phyloP scores from a whole-genome alignment of 2,888 invertebrate genomes.

The Gordius sp. region DNA sequence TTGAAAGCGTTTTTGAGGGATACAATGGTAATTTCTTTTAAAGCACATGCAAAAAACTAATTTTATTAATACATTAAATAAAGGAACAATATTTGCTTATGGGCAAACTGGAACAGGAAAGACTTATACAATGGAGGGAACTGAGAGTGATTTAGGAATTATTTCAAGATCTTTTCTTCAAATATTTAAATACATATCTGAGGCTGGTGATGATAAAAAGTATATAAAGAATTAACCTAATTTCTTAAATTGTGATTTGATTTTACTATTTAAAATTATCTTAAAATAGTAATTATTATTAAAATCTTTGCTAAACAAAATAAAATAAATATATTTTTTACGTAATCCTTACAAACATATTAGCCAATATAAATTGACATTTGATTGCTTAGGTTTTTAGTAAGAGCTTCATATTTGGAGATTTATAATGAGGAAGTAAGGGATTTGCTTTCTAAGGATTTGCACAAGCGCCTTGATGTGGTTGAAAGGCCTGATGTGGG shows the following conservation, averaged over 20 bases:
- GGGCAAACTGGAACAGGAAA: conserved; percentile 47
- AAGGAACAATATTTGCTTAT: conserved; percentile 28
- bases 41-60: not conserved
- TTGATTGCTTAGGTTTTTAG: conserved; percentile 44
- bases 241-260: too few relatives aligned
- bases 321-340: too few relatives aligned
- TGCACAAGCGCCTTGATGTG: conserved; percentile 37
- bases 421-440: conserved; percentile 84
- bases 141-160: conserved; percentile 56
- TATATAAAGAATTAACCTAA: too few relatives aligned
- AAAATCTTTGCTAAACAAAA: too few relatives aligned
- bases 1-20: conserved; percentile 72
- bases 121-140: conserved; percentile 85
- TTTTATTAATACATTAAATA: not conserved
- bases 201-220: not conserved
- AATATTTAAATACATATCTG: conserved; percentile 39
- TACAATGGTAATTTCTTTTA: conserved; percentile 52
- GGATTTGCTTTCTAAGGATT: conserved; percentile 52
- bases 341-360: not conserved
- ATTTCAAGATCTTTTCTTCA: conserved; percentile 69
- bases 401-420: conserved; percentile 71
- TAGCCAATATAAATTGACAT: conserved; percentile 10
- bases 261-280: too few relatives aligned
- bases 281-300: too few relatives aligned
- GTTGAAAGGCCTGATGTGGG: conserved; percentile 84